Evolutionary conservation across 2,797 vertebrate species (phyloP).

Genomic region (Etheostoma perlongum): DNA sequence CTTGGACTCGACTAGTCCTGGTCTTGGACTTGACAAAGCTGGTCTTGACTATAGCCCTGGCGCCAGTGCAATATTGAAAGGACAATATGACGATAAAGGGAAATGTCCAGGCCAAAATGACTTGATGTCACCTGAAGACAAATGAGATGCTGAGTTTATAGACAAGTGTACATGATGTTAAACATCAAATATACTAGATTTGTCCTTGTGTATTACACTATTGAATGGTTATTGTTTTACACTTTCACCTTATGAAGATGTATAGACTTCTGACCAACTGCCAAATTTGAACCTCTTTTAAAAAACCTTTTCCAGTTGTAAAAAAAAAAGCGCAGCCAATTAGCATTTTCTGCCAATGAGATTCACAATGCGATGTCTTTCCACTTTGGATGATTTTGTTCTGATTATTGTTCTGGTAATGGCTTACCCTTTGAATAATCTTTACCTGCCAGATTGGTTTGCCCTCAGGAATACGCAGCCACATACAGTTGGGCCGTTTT

Average conservation of each 20-base stretch:
- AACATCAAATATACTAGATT: slow-evolving; percentile 48
- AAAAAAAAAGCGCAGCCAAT: slow-evolving; percentile 44
- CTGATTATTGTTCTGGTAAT: slow-evolving; percentile 69
- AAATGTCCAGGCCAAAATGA: slow-evolving; percentile 40
- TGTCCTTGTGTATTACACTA: slow-evolving; percentile 39
- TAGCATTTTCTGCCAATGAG: slow-evolving; percentile 65
- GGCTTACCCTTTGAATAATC: slow-evolving; percentile 75
- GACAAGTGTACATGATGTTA: slow-evolving; percentile 43
- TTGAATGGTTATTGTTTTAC: slow-evolving; percentile 45
- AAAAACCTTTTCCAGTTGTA: slow-evolving; percentile 36
- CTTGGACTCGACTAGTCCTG: too few species aligned
- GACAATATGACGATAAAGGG: slow-evolving; percentile 42
- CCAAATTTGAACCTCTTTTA: slow-evolving; percentile 49
- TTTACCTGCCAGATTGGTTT: slow-evolving; percentile 82
- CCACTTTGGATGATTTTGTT: slow-evolving; percentile 64
- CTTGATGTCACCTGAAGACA: slow-evolving; percentile 43
- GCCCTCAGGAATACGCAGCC: slow-evolving; percentile 87
- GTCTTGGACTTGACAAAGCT: too few species aligned
- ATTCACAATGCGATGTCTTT: slow-evolving; percentile 64
- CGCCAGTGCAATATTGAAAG: slow-evolving; percentile 71
- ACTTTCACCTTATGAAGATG: slow-evolving; percentile 47
- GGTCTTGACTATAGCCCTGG: background rate
- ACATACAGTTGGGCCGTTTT: slow-evolving; percentile 79
- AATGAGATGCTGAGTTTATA: slow-evolving; percentile 36
- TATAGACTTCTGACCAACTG: slow-evolving; percentile 48